Evolutionary conservation across 2,113 vertebrate species (phyloP).

Genomic region (Sinocyclocheilus anshuiensis): DNA sequence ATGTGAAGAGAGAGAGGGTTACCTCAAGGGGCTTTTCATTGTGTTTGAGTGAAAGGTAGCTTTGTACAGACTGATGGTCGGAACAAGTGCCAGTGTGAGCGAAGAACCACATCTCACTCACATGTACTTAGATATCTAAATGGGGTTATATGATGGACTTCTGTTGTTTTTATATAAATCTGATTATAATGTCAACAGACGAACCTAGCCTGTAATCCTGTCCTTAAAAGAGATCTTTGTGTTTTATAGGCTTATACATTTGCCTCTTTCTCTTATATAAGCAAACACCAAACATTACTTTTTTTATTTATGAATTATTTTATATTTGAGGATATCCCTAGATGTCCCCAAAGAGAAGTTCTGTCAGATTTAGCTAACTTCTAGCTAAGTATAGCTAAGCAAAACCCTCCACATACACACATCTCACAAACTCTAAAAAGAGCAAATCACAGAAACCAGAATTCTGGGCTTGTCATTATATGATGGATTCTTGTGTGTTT

Average conservation of each 20-base stretch:
- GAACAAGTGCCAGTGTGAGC: conserved; percentile 46
- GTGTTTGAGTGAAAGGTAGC: conserved; percentile 63
- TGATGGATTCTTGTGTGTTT: conserved; percentile 51
- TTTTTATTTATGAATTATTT: neutral
- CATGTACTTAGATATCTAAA: neutral
- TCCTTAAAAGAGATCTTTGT: neutral
- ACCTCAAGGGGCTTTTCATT: conserved; percentile 61
- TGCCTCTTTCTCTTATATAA: neutral
- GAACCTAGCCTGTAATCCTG: neutral
- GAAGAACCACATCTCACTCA: neutral
- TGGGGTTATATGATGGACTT: neutral
- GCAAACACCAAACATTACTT: neutral
- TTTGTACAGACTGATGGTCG: conserved; percentile 62
- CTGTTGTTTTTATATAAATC: neutral
- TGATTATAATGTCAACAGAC: neutral
- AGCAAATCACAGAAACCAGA: conserved; percentile 45
- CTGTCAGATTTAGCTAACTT: neutral
- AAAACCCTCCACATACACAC: neutral
- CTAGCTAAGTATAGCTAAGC: neutral
- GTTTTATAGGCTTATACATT: neutral
- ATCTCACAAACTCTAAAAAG: conserved; percentile 23
- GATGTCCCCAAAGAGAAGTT: neutral
- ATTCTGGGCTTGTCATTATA: conserved; percentile 56
- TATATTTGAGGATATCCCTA: neutral
- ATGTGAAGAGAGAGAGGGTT: conserved; percentile 60